These are phyloP conservation scores for Paratrypauchen microcephalus DNA, from an alignment of 2,797 vertebrate species.

Conservation along the genomic window DNA sequence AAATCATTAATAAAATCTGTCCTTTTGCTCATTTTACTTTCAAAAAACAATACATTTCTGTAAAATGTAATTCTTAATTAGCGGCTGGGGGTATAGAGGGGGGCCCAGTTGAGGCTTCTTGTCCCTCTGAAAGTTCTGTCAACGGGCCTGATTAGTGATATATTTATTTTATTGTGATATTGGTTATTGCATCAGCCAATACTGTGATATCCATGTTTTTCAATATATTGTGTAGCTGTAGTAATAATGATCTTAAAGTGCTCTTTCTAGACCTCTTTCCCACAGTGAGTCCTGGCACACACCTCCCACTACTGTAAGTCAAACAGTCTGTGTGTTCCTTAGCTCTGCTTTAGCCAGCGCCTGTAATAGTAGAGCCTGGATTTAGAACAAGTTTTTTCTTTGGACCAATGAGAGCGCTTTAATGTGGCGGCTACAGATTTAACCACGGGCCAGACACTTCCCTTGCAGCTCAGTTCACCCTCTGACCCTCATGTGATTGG, in stretches of 20 bases:
- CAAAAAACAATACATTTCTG: no score
- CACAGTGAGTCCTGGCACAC: constrained; percentile 51
- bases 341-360: constrained; percentile 68
- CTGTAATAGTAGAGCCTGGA: constrained; percentile 73
- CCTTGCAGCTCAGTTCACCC: constrained; percentile 40
- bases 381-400: constrained; percentile 66
- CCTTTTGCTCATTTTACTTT: no score
- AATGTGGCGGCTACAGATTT: constrained; percentile 67
- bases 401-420: constrained; percentile 56
- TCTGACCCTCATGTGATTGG: constrained; percentile 33
- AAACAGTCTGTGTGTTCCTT: constrained; percentile 75
- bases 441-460: constrained; percentile 43
- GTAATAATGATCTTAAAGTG: constrained; percentile 30
- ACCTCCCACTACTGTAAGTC: constrained; percentile 50
- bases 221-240: no score
- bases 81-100: no score
- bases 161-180: no score
- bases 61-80: no score
- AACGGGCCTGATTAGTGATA: no score
- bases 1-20: no score
- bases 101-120: no score
- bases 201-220: no score
- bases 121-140: no score
- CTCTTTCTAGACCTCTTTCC: constrained; percentile 60
- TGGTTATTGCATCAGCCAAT: no score